Evolutionary conservation across 2,797 vertebrate genomes (phyloP).

Genomic region (Platalea minor): DNA sequence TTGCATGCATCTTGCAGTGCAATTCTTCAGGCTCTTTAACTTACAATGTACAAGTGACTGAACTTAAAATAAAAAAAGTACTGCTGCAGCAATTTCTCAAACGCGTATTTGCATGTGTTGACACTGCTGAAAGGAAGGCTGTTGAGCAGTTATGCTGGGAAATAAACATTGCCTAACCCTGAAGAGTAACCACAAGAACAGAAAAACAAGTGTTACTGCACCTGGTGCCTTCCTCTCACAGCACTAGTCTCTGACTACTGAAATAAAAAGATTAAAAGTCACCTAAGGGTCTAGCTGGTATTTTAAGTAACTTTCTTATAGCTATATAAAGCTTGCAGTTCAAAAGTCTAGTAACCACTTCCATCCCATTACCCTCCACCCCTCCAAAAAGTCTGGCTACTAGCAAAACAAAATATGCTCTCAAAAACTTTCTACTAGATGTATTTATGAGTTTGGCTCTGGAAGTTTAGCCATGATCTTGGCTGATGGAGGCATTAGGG

Average conservation of each 20-base stretch:
- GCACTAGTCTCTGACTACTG: background rate
- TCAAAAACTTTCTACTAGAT: background rate
- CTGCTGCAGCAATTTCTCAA: constrained; percentile 33
- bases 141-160: constrained; percentile 70
- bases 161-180: constrained; percentile 80
- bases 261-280: background rate
- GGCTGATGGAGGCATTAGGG: background rate
- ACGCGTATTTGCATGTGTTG: constrained; percentile 16
- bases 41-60: background rate
- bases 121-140: constrained; percentile 44
- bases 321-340: background rate
- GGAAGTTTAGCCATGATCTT: background rate
- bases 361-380: background rate
- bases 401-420: background rate
- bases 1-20: background rate
- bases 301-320: background rate
- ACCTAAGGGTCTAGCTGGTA: background rate
- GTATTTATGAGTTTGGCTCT: background rate
- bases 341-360: background rate
- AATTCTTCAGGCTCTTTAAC: background rate
- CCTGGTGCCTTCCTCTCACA: constrained; percentile 27
- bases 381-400: background rate
- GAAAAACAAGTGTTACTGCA: constrained; percentile 62
- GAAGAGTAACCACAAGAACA: constrained; percentile 78
- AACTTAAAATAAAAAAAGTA: background rate